Percentiles rank a stretch among this genome's conserved stretches.
These are phyloP conservation scores for Drosophila lacertosa DNA, from an alignment of 1,140 invertebrate species.

Conservation along the genomic window DNA sequence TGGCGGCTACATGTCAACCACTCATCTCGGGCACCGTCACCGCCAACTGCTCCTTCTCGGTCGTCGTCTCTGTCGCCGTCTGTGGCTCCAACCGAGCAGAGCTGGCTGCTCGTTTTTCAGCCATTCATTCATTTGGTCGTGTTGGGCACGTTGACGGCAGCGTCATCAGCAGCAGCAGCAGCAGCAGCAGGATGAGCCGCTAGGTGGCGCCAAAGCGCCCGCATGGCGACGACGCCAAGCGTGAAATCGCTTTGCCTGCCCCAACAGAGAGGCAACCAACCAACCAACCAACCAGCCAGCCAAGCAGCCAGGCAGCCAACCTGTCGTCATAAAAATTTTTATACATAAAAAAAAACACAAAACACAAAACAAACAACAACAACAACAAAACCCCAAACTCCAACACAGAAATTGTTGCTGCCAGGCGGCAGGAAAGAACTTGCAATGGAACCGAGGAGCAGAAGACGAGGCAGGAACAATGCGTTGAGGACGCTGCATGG, in stretches of 20 bases:
- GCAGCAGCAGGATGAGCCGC: slow-evolving; percentile 23
- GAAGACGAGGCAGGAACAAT: slow-evolving; percentile 37
- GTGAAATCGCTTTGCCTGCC: slow-evolving; percentile 77
- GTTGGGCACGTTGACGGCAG: slow-evolving; percentile 30
- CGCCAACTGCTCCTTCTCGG: slow-evolving; percentile 3
- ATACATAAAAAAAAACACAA: slow-evolving; percentile 51
- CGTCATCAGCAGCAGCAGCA: slow-evolving; percentile 40
- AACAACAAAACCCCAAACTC: slow-evolving; percentile 8
- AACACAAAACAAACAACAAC: slow-evolving; percentile 36
- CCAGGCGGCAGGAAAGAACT: slow-evolving; percentile 5
- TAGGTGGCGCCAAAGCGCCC: slow-evolving; percentile 64
- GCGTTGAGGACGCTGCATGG: slow-evolving; percentile 25
- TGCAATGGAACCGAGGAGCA: neutral
- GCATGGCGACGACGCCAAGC: slow-evolving; percentile 57
- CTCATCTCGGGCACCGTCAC: slow-evolving; percentile 59
- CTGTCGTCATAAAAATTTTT: slow-evolving; percentile 80
- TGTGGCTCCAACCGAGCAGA: slow-evolving; percentile 4
- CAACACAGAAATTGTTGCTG: too few relatives aligned
- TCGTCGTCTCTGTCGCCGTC: slow-evolving; percentile 1
- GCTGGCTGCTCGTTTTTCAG: slow-evolving; percentile 66
- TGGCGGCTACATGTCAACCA: slow-evolving; percentile 81
- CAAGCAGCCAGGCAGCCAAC: slow-evolving; percentile 54
- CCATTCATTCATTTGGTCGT: slow-evolving; percentile 55
- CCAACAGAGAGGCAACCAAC: slow-evolving; percentile 21
- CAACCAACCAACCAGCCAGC: slow-evolving; percentile 38